These are phyloP conservation scores for Peromyscus maniculatus DNA, from an alignment of 2,113 vertebrate species.

Conservation along the genomic window DNA sequence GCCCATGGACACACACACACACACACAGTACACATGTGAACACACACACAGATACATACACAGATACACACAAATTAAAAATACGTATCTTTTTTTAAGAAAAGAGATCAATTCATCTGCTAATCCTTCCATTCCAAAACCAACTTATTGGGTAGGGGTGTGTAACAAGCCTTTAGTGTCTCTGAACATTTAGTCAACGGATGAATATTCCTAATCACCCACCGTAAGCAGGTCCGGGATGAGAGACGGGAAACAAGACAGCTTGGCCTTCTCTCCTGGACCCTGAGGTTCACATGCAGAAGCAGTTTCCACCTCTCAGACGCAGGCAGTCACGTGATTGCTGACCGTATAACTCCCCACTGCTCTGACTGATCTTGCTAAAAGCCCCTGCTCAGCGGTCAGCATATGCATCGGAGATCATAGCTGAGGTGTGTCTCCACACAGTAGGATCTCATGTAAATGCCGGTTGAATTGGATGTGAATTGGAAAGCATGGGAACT, in stretches of 20 bases:
- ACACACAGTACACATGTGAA: too few relatives aligned
- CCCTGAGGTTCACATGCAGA: accelerated
- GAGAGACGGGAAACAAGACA: too few relatives aligned
- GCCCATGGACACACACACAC: too few relatives aligned
- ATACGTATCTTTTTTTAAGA: neutral
- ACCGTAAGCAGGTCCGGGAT: neutral
- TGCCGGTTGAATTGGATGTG: neutral
- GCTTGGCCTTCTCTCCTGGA: neutral
- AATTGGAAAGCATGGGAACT: too few relatives aligned
- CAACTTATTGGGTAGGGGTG: neutral
- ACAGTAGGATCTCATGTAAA: neutral
- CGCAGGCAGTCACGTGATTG: neutral
- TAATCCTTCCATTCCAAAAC: neutral
- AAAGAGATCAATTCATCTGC: neutral
- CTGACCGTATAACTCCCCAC: neutral
- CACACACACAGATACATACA: neutral
- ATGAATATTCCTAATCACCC: neutral
- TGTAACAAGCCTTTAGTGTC: neutral
- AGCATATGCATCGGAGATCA: neutral
- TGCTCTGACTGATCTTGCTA: neutral
- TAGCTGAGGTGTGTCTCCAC: accelerated
- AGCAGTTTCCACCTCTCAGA: too few relatives aligned
- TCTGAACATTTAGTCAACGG: neutral
- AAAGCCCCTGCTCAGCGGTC: neutral
- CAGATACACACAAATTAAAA: neutral